Conservation (phyloP, 2,113 vertebrate species). For the Apistogramma diplotaenia region DNA sequence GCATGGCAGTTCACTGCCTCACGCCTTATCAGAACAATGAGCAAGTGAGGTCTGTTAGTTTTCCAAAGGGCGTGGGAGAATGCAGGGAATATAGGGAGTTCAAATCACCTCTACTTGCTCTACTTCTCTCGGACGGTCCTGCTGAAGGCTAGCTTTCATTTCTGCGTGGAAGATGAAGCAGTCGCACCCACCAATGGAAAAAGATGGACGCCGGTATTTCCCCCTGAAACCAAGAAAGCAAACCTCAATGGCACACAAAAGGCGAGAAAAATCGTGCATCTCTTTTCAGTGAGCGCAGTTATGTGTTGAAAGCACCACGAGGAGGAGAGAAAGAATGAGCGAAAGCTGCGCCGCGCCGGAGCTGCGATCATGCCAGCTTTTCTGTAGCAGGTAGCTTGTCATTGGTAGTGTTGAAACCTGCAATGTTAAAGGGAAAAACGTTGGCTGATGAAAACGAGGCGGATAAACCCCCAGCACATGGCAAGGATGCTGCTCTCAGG, state of each 20-base stretch:
- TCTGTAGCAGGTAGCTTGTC: neutral
- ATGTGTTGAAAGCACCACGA: neutral
- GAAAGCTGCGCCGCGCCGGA: neutral
- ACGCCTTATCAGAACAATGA: slow-evolving; percentile 20
- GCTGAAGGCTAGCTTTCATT: neutral
- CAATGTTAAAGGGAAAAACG: neutral
- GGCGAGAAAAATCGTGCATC: neutral
- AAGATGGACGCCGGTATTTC: rapidly evolving
- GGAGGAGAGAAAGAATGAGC: neutral
- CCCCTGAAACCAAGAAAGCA: neutral
- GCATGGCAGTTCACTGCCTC: neutral
- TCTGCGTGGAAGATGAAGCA: neutral
- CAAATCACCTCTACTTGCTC: slow-evolving; percentile 9
- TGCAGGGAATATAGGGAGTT: neutral
- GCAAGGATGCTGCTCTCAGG: slow-evolving; percentile 36
- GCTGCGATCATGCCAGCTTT: slow-evolving; percentile 9
- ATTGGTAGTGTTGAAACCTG: neutral
- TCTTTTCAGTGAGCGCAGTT: slow-evolving; percentile 19
- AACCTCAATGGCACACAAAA: neutral
- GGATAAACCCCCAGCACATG: neutral
- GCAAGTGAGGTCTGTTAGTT: slow-evolving; percentile 15
- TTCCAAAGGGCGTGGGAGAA: slow-evolving; percentile 11
- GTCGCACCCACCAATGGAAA: neutral
- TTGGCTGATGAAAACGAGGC: neutral
- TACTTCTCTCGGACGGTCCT: slow-evolving; percentile 41